Evolutionary conservation across 2,113 vertebrate genomes (phyloP), one percentile per base, ranked within the genome.

Genomic region (Plotosus lineatus): DNA sequence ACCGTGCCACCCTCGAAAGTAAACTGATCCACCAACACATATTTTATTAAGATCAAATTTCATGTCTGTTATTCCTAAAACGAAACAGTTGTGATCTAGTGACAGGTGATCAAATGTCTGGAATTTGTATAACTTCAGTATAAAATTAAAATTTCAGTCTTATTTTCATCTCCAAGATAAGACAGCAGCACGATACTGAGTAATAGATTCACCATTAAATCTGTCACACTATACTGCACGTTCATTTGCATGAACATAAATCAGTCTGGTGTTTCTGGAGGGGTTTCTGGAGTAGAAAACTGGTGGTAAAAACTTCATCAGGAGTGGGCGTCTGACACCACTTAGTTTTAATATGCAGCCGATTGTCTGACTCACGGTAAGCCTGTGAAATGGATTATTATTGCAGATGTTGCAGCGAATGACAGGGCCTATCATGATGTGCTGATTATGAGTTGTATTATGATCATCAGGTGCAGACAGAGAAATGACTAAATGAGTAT

Each of bases 311-410:
- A n/a, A 42, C 50, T 69, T 69, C 63, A 69, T 79, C 77, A 69
- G 23, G 17, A 10, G 63, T 50, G 50, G 48, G 36, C 21, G 65
- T 42, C 50, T 79, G 77, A 56, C 77, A 79, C 50, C 50, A 46
- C 36, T 69, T 79, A 56, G 63, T 79, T 65, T 53, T 40, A 10
- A 40, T 44, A 69, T 19, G 26, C 50, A 58, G 51, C 51, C 58
- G 77, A 71, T 71, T 58, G 77, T 56, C 65, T 79, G 33, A 71
- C 51, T 69, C 2, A 26, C 36, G 10, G 50, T 55, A 38, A 68
- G 77, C 77, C n/a, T 79, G 63, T 69, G 63, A 69, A 79, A 79
- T 79, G 38, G 55, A 79, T 79, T 50, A 79, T 69, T 61, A 68
- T 69, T 79, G 63, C 77, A 79, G 77, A 69, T 79, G 63, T 53